A percentile compares a stretch with the other conserved stretches of the same genome.
Conservation (phyloP, 2,113 vertebrate genomes). For the Erythrolamprus reginae region DNA sequence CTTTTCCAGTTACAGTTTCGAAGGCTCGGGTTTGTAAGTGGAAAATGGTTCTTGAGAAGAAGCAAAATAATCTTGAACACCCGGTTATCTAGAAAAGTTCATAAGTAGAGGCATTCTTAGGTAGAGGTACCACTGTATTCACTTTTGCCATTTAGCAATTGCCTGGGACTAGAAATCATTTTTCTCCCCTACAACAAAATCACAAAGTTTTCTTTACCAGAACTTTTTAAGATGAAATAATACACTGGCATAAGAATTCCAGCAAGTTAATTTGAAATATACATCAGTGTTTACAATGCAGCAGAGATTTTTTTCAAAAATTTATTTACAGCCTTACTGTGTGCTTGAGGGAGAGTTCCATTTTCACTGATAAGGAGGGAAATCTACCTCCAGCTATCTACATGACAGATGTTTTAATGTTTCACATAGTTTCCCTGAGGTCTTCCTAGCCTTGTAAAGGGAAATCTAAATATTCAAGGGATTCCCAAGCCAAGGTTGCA, state of each 20-base stretch:
- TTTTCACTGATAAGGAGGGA: background rate
- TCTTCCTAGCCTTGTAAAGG: background rate
- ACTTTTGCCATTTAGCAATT: background rate
- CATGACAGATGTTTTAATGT: background rate
- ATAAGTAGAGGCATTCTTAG: no score
- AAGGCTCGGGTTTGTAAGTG: no score
- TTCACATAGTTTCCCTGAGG: background rate
- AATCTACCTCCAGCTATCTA: background rate
- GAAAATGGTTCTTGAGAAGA: no score
- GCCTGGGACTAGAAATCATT: background rate
- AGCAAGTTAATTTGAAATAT: background rate
- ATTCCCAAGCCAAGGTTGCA: background rate
- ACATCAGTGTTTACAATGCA: background rate
- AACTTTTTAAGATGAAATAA: background rate
- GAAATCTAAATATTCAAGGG: background rate
- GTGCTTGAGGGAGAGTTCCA: background rate
- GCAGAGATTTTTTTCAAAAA: background rate
- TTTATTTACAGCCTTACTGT: background rate
- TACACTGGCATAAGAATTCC: background rate
- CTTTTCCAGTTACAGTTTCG: no score
- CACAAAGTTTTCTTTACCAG: background rate
- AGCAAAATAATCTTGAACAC: no score
- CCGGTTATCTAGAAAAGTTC: no score
- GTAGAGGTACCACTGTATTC: no score
- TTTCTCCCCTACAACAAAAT: background rate